Evolutionary conservation across 2,797 vertebrate species (phyloP), one percentile per base, ranked within the genome.

Genomic region (Xenops minutus): DNA sequence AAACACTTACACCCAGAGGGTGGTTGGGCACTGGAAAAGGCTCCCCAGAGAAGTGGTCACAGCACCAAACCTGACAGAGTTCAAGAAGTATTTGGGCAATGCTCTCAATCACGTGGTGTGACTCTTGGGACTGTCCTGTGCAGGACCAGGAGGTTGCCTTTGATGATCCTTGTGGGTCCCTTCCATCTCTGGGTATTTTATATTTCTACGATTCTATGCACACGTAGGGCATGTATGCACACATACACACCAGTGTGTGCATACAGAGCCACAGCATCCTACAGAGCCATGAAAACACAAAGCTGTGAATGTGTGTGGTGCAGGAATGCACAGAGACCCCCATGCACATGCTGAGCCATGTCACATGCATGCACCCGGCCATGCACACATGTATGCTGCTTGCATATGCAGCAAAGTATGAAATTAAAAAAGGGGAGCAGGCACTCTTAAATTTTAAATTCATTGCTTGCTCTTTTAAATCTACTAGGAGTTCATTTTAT

Each of bases 321-420:
- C 27, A 9, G 2, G 12, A 14, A 22, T 5, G 21, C 51, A 9
- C 1, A 0, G 30, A 68, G 1, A 15, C 14, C 30, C 1, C 3
- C 0, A 4, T 4, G 21, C 36, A 9, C 1, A 0, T 5, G 0
- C 36, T 5, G 5, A 39, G 21, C 32, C 27, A 2, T 0, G 4
- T 0, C 37, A 3, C 36, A 44, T n/a, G n/a, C 37, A 48, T 26
- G 13, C 37, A 37, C 32, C 36, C 71, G 48, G 34, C 12, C 29
- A 3, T 3, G 52, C 44, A 36, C 18, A 5, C 27, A 46, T 22
- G 44, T 46, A 22, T 46, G 44, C 21, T 46, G 21, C 20, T 46
- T 51, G 39, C 52, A 71, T 23, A 61, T n/a, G 58, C 32, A 68
- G n/a, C 22, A 94, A 88, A 48, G 22, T 63, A 39, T 43, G 46